phyloP scores from a whole-genome alignment of 2,888 invertebrate species.

The Myathropa florea region DNA sequence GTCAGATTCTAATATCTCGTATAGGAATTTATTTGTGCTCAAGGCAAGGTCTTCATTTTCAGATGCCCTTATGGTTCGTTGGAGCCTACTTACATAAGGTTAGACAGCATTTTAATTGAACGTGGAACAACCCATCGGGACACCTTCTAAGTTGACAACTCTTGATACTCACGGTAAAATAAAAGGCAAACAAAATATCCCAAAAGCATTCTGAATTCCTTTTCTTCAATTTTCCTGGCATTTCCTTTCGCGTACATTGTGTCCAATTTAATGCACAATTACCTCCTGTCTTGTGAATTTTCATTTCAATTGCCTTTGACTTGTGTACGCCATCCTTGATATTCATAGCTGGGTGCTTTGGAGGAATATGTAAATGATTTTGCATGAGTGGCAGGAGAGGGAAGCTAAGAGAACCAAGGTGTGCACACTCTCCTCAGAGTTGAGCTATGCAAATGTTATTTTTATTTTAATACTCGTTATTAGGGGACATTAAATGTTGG shows the following conservation, averaged over 20 bases:
- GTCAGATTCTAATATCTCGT: neutral
- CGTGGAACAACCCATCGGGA: neutral
- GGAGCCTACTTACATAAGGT: neutral
- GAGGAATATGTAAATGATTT: conserved; percentile 55
- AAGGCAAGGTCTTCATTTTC: neutral
- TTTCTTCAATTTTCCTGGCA: conserved; percentile 30
- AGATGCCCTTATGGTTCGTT: neutral
- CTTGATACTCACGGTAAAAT: neutral
- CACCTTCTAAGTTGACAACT: neutral
- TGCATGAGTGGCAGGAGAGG: conserved; percentile 15
- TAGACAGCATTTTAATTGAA: neutral
- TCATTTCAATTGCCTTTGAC: conserved; percentile 59
- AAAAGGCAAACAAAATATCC: neutral
- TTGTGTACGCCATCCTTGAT: conserved; percentile 41
- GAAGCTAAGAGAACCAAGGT: conserved; percentile 25
- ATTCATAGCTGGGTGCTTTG: conserved; percentile 42
- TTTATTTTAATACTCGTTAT: conserved; percentile 65
- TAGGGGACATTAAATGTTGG: conserved; percentile 58
- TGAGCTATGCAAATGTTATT: conserved; percentile 64
- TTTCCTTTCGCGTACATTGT: conserved; percentile 41
- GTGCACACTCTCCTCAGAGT: neutral
- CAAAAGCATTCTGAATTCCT: conserved; percentile 20
- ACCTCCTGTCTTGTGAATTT: conserved; percentile 60
- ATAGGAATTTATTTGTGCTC: neutral
- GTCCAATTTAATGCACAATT: conserved; percentile 67